Conservation (phyloP, 2,113 vertebrate species). For the Myiozetetes cayanensis region DNA sequence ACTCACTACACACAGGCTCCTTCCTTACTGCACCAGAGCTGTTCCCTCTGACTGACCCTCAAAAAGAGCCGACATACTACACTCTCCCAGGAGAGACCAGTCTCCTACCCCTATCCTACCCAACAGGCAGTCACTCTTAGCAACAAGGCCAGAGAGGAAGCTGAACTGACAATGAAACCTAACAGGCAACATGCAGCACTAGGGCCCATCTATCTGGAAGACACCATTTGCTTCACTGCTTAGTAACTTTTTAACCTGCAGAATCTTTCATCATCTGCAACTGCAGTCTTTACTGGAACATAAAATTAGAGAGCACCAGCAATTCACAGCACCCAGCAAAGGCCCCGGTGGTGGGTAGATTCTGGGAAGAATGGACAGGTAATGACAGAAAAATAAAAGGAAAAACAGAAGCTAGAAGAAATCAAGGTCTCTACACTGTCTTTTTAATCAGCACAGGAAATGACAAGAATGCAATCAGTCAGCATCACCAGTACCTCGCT, state of each 20-base stretch:
- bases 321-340: background rate
- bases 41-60: background rate
- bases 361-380: background rate
- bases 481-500: background rate
- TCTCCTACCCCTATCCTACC: background rate
- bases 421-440: background rate
- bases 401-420: background rate
- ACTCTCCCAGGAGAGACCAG: background rate
- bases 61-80: background rate
- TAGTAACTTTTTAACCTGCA: background rate
- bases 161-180: background rate
- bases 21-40: background rate
- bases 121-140: background rate
- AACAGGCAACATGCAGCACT: background rate
- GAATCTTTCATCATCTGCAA: background rate
- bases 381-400: background rate
- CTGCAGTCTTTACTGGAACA: background rate
- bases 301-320: background rate
- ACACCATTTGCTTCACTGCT: background rate
- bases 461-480: background rate
- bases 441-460: background rate
- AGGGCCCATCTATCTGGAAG: background rate
- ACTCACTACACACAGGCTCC: background rate
- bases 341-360: background rate
- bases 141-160: background rate